phyloP scores from a whole-genome alignment of 1,140 invertebrate species.

The Brachionus calyciflorus region DNA sequence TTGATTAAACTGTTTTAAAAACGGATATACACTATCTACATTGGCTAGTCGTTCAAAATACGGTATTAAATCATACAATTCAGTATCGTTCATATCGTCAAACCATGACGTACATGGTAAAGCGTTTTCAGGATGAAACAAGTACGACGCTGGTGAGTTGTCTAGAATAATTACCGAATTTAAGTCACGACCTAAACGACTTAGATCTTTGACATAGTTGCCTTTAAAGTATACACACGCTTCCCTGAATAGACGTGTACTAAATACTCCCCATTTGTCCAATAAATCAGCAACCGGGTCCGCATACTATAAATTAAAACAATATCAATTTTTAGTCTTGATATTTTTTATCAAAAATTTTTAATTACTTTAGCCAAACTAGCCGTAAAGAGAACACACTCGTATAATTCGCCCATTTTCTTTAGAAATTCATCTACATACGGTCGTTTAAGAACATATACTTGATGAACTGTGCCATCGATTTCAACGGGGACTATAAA shows the following conservation, averaged over 20 bases:
- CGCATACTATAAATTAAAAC: constrained; percentile 74
- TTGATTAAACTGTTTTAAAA: constrained; percentile 15
- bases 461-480: constrained; percentile 89
- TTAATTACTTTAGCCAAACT: constrained; percentile 83
- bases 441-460: constrained; percentile 97
- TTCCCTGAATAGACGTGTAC: constrained; percentile 92
- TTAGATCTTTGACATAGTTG: constrained; percentile 72
- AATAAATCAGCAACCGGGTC: constrained; percentile 97
- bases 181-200: constrained; percentile 90
- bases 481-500: constrained; percentile 99
- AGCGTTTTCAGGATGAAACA: constrained; percentile 99
- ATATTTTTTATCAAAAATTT: not conserved
- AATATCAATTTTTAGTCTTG: constrained; percentile 26
- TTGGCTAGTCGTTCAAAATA: constrained; percentile 79
- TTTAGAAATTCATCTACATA: constrained; percentile 98
- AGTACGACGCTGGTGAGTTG: constrained; percentile 98
- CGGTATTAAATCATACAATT: constrained; percentile 85
- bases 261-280: constrained; percentile 95
- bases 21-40: constrained; percentile 14
- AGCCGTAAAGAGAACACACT: constrained; percentile 98
- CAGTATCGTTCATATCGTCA: constrained; percentile 80
- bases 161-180: constrained; percentile 96
- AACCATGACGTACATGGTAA: constrained; percentile 98
- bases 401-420: constrained; percentile 94
- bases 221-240: constrained; percentile 97